A percentile compares a stretch with the other conserved stretches of the same genome.
phyloP scores from a whole-genome alignment of 2,888 invertebrate species.

The Agrochola macilenta region DNA sequence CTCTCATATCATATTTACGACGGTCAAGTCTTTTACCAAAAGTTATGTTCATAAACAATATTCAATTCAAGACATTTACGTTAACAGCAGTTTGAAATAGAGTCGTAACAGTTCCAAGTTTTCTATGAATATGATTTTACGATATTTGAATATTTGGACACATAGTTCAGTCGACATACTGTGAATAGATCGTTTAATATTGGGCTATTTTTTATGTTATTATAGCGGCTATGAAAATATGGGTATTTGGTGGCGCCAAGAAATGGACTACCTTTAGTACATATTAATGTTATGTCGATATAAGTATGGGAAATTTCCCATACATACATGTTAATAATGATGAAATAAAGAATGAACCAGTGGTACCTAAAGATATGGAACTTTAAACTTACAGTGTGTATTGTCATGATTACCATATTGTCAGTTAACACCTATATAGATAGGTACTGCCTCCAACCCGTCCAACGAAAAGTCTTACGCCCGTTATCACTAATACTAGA shows the following conservation, averaged over 20 bases:
- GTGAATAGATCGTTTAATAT: conserved; percentile 57
- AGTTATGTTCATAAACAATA: conserved; percentile 68
- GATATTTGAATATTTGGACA: conserved; percentile 68
- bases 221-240: conserved; percentile 10
- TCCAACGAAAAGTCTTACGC: background rate
- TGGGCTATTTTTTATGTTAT: conserved; percentile 41
- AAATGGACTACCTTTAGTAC: conserved; percentile 40
- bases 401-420: background rate
- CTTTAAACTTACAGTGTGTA: background rate
- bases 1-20: conserved; percentile 28
- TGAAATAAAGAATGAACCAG: background rate
- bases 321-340: background rate
- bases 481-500: background rate
- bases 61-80: conserved; percentile 59
- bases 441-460: background rate
- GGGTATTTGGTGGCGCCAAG: conserved; percentile 58
- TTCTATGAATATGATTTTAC: conserved; percentile 77
- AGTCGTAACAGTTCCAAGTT: conserved; percentile 74
- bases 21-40: conserved; percentile 49
- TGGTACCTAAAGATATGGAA: background rate
- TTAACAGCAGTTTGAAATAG: conserved; percentile 70
- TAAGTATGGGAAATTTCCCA: background rate
- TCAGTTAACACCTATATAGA: background rate
- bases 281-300: conserved; percentile 9
- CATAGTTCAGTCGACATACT: conserved; percentile 42